These are phyloP conservation scores for Eubucco bourcierii DNA, from an alignment of 2,113 vertebrate species.

Conservation along the genomic window DNA sequence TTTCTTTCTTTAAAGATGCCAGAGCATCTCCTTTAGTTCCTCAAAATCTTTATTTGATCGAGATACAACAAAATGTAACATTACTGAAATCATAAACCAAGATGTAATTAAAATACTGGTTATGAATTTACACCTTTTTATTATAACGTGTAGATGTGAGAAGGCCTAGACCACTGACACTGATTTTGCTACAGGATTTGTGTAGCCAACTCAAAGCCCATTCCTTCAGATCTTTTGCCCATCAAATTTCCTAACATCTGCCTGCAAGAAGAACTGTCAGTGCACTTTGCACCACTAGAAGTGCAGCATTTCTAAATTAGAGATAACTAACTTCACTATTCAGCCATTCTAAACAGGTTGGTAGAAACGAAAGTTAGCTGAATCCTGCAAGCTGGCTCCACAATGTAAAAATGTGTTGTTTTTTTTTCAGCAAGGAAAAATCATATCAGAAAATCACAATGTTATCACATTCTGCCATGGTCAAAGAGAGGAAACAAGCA, in stretches of 20 bases:
- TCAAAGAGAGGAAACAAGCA: constrained; percentile 89
- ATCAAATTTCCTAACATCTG: neutral
- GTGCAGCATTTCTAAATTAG: neutral
- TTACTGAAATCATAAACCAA: neutral
- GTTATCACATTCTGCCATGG: constrained; percentile 86
- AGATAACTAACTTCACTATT: neutral
- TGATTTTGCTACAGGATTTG: constrained; percentile 8
- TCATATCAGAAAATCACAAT: constrained; percentile 63
- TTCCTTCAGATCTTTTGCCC: neutral
- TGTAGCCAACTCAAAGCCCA: neutral
- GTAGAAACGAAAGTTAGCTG: neutral
- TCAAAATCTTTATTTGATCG: constrained; percentile 16
- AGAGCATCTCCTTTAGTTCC: neutral
- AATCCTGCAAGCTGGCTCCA: neutral
- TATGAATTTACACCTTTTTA: neutral
- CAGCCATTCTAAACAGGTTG: neutral
- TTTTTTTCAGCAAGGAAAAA: constrained; percentile 70
- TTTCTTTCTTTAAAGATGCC: constrained; percentile 28
- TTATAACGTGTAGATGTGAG: neutral
- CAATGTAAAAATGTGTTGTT: constrained; percentile 67
- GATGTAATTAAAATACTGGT: neutral
- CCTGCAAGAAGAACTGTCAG: neutral
- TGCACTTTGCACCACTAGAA: neutral
- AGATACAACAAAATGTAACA: constrained; percentile 1
- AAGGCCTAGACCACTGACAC: constrained; percentile 21